A percentile compares a stretch with the other conserved stretches of the same genome.
Evolutionary conservation across 2,113 vertebrate species (phyloP).

Genomic region (Eurystomus gularis): DNA sequence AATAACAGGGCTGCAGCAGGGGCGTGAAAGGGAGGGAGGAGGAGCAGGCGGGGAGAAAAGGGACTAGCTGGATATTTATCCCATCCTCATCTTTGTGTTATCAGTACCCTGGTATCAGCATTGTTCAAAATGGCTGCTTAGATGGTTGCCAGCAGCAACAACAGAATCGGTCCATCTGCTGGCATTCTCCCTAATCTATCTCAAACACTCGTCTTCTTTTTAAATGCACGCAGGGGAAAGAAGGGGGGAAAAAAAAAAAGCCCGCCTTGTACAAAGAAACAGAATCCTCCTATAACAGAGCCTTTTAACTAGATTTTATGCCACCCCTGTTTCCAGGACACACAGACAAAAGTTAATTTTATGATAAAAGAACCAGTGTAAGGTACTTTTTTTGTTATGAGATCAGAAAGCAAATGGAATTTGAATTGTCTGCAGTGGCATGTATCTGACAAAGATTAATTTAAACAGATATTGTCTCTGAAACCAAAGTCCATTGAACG

Average conservation of each 20-base stretch:
- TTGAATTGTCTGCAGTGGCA: constrained; percentile 68
- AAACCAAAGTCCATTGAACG: constrained; percentile 71
- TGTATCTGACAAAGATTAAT: constrained; percentile 74
- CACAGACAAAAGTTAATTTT: constrained; percentile 72
- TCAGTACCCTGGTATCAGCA: constrained; percentile 59
- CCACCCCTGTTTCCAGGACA: constrained; percentile 61
- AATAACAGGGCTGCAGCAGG: constrained; percentile 40
- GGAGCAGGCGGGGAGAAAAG: constrained; percentile 52
- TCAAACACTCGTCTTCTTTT: constrained; percentile 67
- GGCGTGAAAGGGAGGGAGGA: constrained; percentile 34
- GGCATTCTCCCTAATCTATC: constrained; percentile 72
- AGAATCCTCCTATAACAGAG: constrained; percentile 62
- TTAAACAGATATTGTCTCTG: constrained; percentile 72
- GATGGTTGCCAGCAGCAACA: constrained; percentile 68
- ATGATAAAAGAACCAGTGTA: constrained; percentile 61
- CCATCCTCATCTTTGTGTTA: constrained; percentile 63
- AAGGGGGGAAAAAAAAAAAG: not conserved
- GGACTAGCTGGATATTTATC: constrained; percentile 66
- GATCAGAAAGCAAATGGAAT: constrained; percentile 69
- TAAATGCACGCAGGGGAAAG: constrained; percentile 48
- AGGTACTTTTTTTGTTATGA: constrained; percentile 69
- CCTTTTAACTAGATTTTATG: constrained; percentile 68
- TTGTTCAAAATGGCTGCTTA: constrained; percentile 70
- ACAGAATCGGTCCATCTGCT: constrained; percentile 70
- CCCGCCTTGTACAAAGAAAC: constrained; percentile 58